Base-by-base conservation (phyloP, 2,113 vertebrate genomes). In the Dasyprocta punctata region DNA sequence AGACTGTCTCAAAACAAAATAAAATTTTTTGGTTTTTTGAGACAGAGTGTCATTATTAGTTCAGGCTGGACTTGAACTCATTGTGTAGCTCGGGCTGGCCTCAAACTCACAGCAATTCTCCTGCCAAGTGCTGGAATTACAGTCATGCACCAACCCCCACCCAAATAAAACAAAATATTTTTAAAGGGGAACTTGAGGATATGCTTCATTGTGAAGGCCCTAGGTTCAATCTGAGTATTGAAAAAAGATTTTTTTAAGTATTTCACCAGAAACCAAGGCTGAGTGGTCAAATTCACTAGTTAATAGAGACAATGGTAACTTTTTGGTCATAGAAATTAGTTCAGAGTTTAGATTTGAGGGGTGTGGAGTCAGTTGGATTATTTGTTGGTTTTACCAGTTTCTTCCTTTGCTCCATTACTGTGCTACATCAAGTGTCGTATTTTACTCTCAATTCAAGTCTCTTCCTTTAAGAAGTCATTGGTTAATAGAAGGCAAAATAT, bases 381-480 rank as follows among this genome's bases (percentile, higher is more conserved):
- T 93, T 95, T 88, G 30, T 83, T 95, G 78, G 3, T 80, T 73
- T 87, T 30, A 86, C 28, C 60, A 83, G 28, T 83, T 75, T 92
- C 61, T 86, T 86, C 63, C 49, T 12, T 92, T 86, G 49, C 14
- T 80, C 9, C 19, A 73, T 56, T 73, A 89, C 49, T 90, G 24
- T 47, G 17, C 58, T 69, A 92, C 77, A 86, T 58, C 86, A 8
- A n/a, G 44, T 58, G 19, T 88, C 67, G 38, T 61, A 24, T 86
- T 83, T 36, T 44, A 67, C 26, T 81, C 63, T 86, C 71, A 83
- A 22, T 52, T 89, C 71, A 86, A 88, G 20, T 81, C 33, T 75
- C n/a, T 81, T 26, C 67, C n/a, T 80, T 86, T 88, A 86, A 91
- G 78, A 95, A 89, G 63, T 36, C 19, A n/a, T 13, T 65, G 75